Percentiles rank a stretch among this genome's conserved stretches.
Conservation (phyloP, 2,888 invertebrate genomes). For the Spisula solida region DNA sequence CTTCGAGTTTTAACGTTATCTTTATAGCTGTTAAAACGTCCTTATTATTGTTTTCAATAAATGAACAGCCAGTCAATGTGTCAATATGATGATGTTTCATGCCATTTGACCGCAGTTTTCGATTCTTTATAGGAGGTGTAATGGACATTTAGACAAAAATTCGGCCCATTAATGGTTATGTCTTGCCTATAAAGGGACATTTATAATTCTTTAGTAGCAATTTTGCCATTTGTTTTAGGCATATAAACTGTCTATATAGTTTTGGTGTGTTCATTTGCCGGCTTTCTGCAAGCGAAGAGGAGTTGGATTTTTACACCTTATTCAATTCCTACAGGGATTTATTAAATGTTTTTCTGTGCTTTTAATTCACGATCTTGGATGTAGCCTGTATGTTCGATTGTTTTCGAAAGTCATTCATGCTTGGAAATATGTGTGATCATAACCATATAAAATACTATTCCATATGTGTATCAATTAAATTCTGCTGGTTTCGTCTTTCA, state of each 20-base stretch:
- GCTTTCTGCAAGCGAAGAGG: constrained; percentile 39
- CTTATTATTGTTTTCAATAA: constrained; percentile 64
- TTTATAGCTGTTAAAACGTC: constrained; percentile 61
- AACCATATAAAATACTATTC: background rate
- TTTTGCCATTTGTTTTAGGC: constrained; percentile 71
- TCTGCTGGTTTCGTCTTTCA: background rate
- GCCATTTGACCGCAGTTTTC: constrained; percentile 64
- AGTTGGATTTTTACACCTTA: constrained; percentile 53
- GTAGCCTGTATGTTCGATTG: background rate
- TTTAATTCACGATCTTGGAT: background rate
- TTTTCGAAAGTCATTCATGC: background rate
- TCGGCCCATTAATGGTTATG: constrained; percentile 72
- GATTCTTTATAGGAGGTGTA: constrained; percentile 65
- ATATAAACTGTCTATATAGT: constrained; percentile 58
- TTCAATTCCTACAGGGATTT: constrained; percentile 33
- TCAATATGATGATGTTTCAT: constrained; percentile 66
- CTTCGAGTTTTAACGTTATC: constrained; percentile 33
- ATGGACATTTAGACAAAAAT: constrained; percentile 69
- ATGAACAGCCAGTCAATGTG: constrained; percentile 59
- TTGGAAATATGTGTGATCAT: constrained; percentile 5
- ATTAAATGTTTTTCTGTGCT: background rate
- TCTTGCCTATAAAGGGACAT: constrained; percentile 71
- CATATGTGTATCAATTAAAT: background rate
- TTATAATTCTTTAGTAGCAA: constrained; percentile 73
- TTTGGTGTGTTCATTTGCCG: constrained; percentile 64